Evolutionary conservation across 2,888 invertebrate species (phyloP).

Genomic region (Caradrina kadenii): DNA sequence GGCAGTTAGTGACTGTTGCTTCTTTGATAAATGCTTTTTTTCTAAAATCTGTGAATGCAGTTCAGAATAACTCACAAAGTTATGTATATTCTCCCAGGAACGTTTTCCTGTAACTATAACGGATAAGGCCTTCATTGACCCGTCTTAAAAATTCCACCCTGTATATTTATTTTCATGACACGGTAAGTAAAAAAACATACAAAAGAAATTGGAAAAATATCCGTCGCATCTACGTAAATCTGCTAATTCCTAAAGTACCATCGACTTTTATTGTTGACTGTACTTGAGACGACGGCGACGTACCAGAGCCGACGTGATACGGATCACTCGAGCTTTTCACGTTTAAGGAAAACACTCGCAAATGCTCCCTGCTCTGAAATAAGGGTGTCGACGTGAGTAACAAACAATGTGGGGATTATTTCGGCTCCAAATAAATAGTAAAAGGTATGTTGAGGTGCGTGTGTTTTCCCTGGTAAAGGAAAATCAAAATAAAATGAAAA

Average conservation of each 20-base stretch:
- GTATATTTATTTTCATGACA: too few species aligned
- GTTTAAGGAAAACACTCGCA: constrained; percentile 14
- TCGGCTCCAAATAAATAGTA: background rate
- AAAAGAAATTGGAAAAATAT: background rate
- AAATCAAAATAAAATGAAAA: too few species aligned
- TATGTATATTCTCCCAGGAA: too few species aligned
- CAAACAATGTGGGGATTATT: constrained; percentile 9
- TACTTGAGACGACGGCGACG: background rate
- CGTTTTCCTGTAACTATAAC: too few species aligned
- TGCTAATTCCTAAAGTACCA: constrained; percentile 1
- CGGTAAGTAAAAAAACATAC: background rate
- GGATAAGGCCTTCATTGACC: too few species aligned
- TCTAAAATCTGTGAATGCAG: too few species aligned
- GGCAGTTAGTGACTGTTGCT: too few species aligned
- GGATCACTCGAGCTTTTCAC: background rate
- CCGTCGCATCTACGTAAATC: background rate
- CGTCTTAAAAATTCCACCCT: too few species aligned
- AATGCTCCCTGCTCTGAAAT: background rate
- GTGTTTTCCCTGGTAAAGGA: background rate
- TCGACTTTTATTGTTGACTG: constrained; percentile 6
- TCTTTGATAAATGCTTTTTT: too few species aligned
- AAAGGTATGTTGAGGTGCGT: constrained; percentile 6
- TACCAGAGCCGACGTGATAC: background rate
- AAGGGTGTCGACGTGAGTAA: background rate
- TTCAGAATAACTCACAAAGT: too few species aligned